These are phyloP conservation scores for Daktulosphaira vitifoliae DNA, from an alignment of 1,140 invertebrate genomes.

Conservation along the genomic window DNA sequence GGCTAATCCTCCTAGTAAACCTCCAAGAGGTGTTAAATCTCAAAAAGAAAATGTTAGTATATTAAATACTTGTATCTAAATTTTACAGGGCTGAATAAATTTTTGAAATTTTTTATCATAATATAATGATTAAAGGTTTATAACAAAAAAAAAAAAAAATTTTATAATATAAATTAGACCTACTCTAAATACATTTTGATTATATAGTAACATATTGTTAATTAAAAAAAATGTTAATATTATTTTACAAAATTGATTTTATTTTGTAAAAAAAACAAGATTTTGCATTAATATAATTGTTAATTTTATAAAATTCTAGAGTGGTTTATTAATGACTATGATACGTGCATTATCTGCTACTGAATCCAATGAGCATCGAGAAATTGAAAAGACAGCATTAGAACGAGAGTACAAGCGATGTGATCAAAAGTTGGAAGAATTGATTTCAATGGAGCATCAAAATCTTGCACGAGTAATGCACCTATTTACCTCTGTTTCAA, in stretches of 20 bases:
- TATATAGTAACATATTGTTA: too few species aligned
- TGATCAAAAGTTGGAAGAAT: slow-evolving; percentile 76
- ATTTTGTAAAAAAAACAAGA: neutral
- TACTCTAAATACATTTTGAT: too few species aligned
- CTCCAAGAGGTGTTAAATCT: slow-evolving; percentile 69
- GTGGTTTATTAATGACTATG: slow-evolving; percentile 83
- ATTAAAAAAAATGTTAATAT: too few species aligned
- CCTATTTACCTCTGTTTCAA: slow-evolving; percentile 54
- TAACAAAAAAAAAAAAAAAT: neutral
- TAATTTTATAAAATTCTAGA: slow-evolving; percentile 50
- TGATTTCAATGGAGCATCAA: slow-evolving; percentile 78
- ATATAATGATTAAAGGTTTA: slow-evolving; percentile 3
- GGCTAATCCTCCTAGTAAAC: slow-evolving; percentile 60
- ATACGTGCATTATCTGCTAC: slow-evolving; percentile 83
- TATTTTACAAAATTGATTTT: neutral
- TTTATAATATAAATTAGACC: neutral
- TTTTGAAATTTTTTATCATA: slow-evolving; percentile 6
- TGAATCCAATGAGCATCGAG: slow-evolving; percentile 88
- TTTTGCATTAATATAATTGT: neutral
- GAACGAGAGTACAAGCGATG: slow-evolving; percentile 88
- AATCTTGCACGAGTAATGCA: slow-evolving; percentile 82
- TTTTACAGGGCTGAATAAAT: slow-evolving; percentile 17
- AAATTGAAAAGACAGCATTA: slow-evolving; percentile 84
- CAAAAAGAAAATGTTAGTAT: slow-evolving; percentile 66
- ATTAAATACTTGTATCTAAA: slow-evolving; percentile 31